Evolutionary conservation across 2,797 vertebrate genomes (phyloP), one percentile per base, ranked within the genome.

Genomic region (Gymnothorax javanicus): DNA sequence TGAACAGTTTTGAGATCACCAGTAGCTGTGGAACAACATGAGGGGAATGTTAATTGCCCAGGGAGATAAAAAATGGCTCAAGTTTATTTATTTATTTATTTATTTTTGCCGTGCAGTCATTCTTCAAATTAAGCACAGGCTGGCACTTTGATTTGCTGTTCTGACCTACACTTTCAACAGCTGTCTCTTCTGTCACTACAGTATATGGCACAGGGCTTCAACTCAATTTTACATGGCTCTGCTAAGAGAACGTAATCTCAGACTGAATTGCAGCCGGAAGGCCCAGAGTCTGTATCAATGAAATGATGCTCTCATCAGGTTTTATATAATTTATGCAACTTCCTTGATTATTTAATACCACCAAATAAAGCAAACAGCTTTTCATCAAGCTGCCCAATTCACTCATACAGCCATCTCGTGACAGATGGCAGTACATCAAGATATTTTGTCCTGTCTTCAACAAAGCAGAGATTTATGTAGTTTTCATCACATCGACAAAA

Each of bases 241-340:
- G 20, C 15, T 3, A 54, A 64, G 86, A 83, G 62, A 27, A 6
- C n/a, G 25, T 57, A 52, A 33, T 43, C 67, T 62, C 25, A 23
- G 52, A 52, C 81, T 69, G 57, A 85, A 54, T 64, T 54, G 64
- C 64, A 62, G 54, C 54, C 11, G 52, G 73, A 81, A 75, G 82
- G 56, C 69, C 4, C 67, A 3, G 56, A 75, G 54, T 11, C 4
- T 86, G 84, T 3, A 43, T 13, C 33, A 87, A 77, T 84, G 57
- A 84, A 75, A 77, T 15, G 20, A 59, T 23, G 17, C 43, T 75
- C 67, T 27, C 86, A 20, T 84, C 86, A 60, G 58, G 82, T 75
- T 87, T 86, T 75, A 87, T 73, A 8, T 33, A 87, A 69, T 87
- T 87, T 84, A 6, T 7, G 15, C 43, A n/a, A 56, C 82, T 84